These are phyloP conservation scores for Megaceryle alcyon DNA, from an alignment of 2,797 vertebrate species.

Conservation along the genomic window DNA sequence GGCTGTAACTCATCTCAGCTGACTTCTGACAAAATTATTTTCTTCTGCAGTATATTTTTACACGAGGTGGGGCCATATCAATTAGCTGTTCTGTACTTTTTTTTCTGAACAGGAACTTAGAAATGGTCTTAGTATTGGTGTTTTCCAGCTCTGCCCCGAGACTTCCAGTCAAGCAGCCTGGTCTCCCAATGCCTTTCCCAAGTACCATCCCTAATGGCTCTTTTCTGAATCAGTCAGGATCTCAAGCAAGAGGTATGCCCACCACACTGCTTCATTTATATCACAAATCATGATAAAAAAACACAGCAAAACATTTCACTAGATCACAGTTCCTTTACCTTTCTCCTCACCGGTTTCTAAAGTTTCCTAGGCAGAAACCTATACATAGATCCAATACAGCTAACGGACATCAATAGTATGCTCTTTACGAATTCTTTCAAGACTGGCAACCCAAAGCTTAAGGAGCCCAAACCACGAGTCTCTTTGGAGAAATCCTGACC, in stretches of 20 bases:
- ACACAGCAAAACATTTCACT: neutral
- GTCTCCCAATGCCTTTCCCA: neutral
- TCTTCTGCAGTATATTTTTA: neutral
- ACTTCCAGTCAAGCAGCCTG: neutral
- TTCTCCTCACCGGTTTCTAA: neutral
- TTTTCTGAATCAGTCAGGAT: neutral
- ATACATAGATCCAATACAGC: rapidly evolving
- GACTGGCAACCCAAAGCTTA: neutral
- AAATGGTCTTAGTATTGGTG: neutral
- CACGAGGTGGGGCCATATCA: neutral
- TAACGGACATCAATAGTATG: rapidly evolving
- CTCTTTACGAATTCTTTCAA: neutral
- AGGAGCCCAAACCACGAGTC: neutral
- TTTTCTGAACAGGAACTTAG: neutral
- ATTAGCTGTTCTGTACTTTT: neutral
- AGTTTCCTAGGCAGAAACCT: neutral
- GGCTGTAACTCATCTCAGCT: neutral
- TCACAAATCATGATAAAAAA: neutral
- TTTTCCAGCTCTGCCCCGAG: neutral
- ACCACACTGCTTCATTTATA: neutral
- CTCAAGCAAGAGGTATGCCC: neutral
- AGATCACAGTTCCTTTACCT: neutral
- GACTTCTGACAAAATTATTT: neutral
- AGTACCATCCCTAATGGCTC: neutral
- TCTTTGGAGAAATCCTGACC: neutral